Percentiles rank a stretch among this genome's conserved stretches.
Conservation (phyloP, 2,888 invertebrate genomes). For the Belgica antarctica region DNA sequence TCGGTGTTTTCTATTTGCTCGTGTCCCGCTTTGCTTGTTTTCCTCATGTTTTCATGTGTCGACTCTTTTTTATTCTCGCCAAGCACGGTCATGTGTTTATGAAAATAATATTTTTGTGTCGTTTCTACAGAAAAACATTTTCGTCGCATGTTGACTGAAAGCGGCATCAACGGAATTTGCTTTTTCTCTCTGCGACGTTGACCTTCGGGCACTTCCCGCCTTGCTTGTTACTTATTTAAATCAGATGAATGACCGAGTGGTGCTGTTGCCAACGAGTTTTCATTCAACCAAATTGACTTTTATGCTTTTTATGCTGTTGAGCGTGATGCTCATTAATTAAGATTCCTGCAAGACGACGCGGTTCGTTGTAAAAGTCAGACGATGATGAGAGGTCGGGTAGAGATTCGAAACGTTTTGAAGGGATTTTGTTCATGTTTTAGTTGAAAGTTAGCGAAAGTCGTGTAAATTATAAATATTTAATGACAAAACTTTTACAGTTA, state of each 20-base stretch:
- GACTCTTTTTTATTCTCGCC: background rate
- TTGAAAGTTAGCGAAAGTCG: no score
- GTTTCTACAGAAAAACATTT: no score
- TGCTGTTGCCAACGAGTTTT: background rate
- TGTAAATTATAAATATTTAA: no score
- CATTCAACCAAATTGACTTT: background rate
- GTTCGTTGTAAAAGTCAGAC: no score
- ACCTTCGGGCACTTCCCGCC: background rate
- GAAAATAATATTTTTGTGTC: background rate
- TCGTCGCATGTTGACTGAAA: no score
- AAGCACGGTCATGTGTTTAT: constrained; percentile 6
- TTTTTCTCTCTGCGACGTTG: background rate
- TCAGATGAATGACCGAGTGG: background rate
- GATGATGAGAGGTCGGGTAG: no score
- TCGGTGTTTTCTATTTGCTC: background rate
- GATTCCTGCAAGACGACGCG: no score
- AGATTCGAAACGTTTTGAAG: no score
- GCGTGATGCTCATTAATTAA: background rate
- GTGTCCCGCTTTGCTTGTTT: background rate
- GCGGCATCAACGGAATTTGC: background rate
- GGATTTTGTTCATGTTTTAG: no score
- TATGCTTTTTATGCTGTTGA: background rate
- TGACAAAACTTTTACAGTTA: no score
- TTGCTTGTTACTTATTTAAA: background rate
- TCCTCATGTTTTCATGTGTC: constrained; percentile 7